phyloP scores from a whole-genome alignment of 1,140 invertebrate species.

The Drosophila setifemur region DNA sequence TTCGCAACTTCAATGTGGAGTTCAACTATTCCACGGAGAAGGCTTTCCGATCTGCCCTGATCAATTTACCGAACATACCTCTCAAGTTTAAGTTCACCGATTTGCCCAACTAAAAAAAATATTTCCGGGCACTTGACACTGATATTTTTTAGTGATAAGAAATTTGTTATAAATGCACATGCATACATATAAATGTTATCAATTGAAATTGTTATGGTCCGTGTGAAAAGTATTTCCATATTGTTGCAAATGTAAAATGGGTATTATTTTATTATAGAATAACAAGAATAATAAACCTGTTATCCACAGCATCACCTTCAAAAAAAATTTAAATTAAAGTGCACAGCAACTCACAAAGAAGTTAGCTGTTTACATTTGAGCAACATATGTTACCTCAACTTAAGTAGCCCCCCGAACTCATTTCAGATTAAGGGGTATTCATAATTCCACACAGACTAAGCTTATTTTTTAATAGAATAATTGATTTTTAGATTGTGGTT shows the following conservation, averaged over 20 bases:
- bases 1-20: conserved; percentile 84
- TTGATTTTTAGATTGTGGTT: neutral
- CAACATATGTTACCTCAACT: no score
- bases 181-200: neutral
- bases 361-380: no score
- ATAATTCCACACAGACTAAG: neutral
- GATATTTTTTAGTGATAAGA: neutral
- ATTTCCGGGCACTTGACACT: neutral
- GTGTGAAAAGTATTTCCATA: neutral
- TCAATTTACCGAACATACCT: conserved; percentile 73
- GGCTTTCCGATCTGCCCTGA: conserved; percentile 46
- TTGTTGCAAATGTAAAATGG: no score
- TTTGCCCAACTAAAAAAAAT: conserved; percentile 26
- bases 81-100: conserved; percentile 75
- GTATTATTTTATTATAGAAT: neutral
- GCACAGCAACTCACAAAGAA: no score
- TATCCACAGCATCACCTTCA: no score
- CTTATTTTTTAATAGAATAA: neutral
- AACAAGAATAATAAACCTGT: no score
- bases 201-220: neutral
- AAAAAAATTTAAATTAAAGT: no score
- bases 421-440: neutral
- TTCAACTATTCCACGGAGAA: conserved; percentile 79
- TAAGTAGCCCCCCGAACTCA: no score
- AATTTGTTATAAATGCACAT: no score